Evolutionary conservation across 2,888 invertebrate species (phyloP), one percentile per base, ranked within the genome.

Genomic region (Caprella mutica): DNA sequence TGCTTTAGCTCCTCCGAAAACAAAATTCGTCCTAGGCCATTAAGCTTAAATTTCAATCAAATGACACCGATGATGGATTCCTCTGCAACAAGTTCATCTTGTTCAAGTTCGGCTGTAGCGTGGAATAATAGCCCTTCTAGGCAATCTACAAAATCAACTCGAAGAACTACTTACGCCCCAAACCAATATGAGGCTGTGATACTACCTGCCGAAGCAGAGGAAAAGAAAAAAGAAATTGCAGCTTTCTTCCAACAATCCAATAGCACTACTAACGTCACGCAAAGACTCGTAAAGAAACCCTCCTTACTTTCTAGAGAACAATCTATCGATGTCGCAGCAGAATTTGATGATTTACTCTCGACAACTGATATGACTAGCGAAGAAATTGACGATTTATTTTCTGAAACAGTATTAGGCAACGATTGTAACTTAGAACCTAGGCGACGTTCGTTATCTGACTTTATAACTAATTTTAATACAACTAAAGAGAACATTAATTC

Each of bases 111-210:
- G n/a, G n/a, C n/a, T n/a, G n/a, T n/a, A n/a, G n/a, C n/a, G n/a
- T n/a, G n/a, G n/a, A n/a, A n/a, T n/a, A n/a, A n/a, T n/a, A n/a
- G n/a, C n/a, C n/a, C n/a, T n/a, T n/a, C n/a, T n/a, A n/a, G n/a
- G n/a, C n/a, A n/a, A n/a, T n/a, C n/a, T n/a, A n/a, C n/a, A n/a
- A 33, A 12, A 14, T 33, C 51, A 35, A 23, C 26, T 33, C 35
- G 35, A 3, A 58, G 54, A 33, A 42, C 42, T 12, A 51, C 53
- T 4, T 56, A 54, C 46, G 43, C 48, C 27, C 55, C 55, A 26
- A 55, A 54, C 70, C 81, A 87, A 68, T 89, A 78, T 71, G 88
- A 89, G 72, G 87, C 87, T 12, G 82, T 83, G 56, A 81, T 86
- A 69, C 76, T 78, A 8, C 81, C 80, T 66, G 81, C 82, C 38